Percentiles rank a stretch among this genome's conserved stretches.
These are phyloP conservation scores for Diachasma alloeum DNA, from an alignment of 1,140 invertebrate species.

Conservation along the genomic window DNA sequence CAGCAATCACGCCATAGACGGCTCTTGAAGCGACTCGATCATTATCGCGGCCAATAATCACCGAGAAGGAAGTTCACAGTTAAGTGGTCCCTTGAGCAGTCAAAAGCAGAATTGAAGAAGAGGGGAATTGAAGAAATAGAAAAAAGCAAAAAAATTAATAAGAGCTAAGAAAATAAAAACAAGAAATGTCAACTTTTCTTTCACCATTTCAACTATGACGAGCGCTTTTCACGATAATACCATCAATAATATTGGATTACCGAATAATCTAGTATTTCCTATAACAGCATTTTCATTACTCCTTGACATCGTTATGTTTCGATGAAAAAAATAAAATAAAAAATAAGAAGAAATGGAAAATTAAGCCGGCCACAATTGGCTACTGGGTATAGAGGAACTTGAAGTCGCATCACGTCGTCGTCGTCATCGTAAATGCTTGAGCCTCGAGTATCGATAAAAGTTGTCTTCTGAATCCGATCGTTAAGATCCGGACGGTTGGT, in stretches of 20 bases:
- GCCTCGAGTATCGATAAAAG: constrained; percentile 5
- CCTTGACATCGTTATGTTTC: background rate
- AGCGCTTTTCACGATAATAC: background rate
- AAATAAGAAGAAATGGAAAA: background rate
- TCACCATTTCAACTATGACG: too few species aligned
- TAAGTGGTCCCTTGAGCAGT: constrained; percentile 52
- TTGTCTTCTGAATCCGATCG: constrained; percentile 3
- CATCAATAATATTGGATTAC: background rate
- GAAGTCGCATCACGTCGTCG: background rate
- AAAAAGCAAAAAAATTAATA: background rate
- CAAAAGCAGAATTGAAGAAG: background rate
- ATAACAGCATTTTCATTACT: background rate
- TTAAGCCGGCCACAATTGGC: background rate
- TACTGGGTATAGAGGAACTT: background rate
- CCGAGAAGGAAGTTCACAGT: constrained; percentile 52
- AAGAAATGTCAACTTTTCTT: background rate
- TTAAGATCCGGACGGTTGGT: background rate
- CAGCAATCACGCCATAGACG: constrained; percentile 62
- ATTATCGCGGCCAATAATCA: constrained; percentile 64
- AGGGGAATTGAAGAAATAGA: background rate
- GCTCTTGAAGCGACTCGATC: constrained; percentile 58
- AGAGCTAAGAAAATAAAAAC: background rate
- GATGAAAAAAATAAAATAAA: background rate
- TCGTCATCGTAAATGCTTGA: constrained; percentile 8
- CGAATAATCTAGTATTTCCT: background rate